A percentile compares a stretch with the other conserved stretches of the same genome.
Conservation (phyloP, 30 jellyfish, hydroid and myxozoan species). For the Chironex yamaguchii region DNA sequence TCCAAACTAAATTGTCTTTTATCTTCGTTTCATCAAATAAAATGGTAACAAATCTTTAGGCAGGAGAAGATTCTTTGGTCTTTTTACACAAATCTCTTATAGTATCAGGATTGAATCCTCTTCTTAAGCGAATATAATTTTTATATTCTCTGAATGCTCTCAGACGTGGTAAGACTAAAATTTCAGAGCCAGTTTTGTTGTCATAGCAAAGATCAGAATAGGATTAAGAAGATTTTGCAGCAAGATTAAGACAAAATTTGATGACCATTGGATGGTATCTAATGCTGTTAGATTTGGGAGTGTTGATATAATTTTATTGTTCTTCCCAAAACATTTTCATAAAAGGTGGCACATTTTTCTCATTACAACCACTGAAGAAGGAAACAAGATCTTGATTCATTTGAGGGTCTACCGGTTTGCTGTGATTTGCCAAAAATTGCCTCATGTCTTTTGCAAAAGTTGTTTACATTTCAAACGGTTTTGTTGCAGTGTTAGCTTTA, state of each 20-base stretch:
- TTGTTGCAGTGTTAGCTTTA: slow-evolving; percentile 44
- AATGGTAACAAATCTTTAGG: slow-evolving; percentile 31
- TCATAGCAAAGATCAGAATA: slow-evolving; percentile 49
- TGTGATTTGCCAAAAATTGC: slow-evolving; percentile 10
- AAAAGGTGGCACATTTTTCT: slow-evolving; percentile 28
- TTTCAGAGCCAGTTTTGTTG: slow-evolving; percentile 67
- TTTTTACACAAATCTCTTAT: slow-evolving; percentile 36
- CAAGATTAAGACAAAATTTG: slow-evolving; percentile 51
- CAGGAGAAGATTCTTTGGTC: slow-evolving; percentile 4
- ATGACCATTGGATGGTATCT: slow-evolving; percentile 62
- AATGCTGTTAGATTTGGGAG: slow-evolving; percentile 3
- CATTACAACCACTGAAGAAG: slow-evolving; percentile 14
- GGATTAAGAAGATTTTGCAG: slow-evolving; percentile 37
- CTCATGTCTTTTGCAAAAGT: slow-evolving; percentile 36
- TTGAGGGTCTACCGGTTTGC: slow-evolving; percentile 59
- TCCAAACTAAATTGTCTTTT: slow-evolving; percentile 47
- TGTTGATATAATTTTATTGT: slow-evolving; percentile 28
- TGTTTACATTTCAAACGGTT: slow-evolving; percentile 48
- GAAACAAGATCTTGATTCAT: slow-evolving; percentile 4
- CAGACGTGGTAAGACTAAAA: slow-evolving; percentile 67
- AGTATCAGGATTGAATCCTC: slow-evolving; percentile 67
- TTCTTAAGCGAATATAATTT: slow-evolving; percentile 50
- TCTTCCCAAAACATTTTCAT: slow-evolving; percentile 63
- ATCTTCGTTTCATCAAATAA: slow-evolving; percentile 72
- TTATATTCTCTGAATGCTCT: slow-evolving; percentile 56